Percentiles rank a stretch among this genome's conserved stretches.
Conservation (phyloP, 2,113 vertebrate genomes). For the Odocoileus virginianus region DNA sequence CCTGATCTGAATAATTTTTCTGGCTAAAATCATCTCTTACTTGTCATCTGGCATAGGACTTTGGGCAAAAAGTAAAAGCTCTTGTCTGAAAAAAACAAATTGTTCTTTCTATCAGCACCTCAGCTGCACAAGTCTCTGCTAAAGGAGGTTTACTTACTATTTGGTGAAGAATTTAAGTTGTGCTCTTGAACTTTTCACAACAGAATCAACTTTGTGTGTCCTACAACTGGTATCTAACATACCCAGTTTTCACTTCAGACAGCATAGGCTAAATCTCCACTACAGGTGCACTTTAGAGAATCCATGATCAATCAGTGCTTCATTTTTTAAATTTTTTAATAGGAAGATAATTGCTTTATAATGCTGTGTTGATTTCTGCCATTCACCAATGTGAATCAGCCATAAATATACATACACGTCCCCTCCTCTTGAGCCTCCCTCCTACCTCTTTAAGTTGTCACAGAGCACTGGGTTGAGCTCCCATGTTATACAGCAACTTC, state of each 20-base stretch:
- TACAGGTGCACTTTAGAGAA: background rate
- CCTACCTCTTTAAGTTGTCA: background rate
- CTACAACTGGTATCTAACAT: background rate
- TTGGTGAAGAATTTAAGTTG: constrained; percentile 27
- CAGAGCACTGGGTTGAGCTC: background rate
- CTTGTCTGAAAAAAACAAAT: background rate
- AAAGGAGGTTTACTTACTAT: constrained; percentile 1
- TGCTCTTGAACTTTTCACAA: constrained; percentile 5
- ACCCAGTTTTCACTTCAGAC: background rate
- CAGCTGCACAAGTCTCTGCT: background rate
- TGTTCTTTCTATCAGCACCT: constrained; percentile 5
- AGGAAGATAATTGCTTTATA: background rate
- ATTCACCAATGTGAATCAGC: too few relatives aligned
- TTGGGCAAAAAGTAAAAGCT: constrained; percentile 36
- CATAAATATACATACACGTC: too few relatives aligned
- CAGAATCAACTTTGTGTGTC: background rate
- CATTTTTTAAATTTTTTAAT: background rate
- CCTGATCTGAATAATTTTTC: constrained; percentile 14
- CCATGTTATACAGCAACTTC: background rate
- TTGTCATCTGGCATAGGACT: constrained; percentile 28
- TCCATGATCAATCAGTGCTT: background rate
- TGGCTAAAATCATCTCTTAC: constrained; percentile 36
- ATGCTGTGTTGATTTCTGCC: too few relatives aligned
- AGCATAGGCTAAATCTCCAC: background rate
- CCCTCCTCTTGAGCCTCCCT: too few relatives aligned